Evolutionary conservation across 2,888 invertebrate genomes (phyloP), one percentile per base, ranked within the genome.

Genomic region (Sicus ferrugineus): DNA sequence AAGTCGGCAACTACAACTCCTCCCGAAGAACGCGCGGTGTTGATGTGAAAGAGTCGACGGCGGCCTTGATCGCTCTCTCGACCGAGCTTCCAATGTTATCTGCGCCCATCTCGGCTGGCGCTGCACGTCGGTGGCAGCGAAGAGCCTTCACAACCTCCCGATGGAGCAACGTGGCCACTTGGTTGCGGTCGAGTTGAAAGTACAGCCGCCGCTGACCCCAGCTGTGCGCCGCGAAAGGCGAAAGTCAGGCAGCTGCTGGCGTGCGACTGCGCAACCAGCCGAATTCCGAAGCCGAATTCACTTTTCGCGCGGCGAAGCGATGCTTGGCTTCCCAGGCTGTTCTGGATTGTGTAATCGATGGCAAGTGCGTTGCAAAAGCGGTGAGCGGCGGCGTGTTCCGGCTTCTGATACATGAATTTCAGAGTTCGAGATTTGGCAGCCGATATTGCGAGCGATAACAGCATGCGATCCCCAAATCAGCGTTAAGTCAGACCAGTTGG

Each of bases 341-440:
- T 59, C 59, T 59, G 19, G 59, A 59, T 59, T 58, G 31, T 31
- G 21, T 58, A 30, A 58, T 58, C 21, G 21, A 50, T 58, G 50
- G 50, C 19, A 19, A n/a, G n/a, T 58, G 16, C 58, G 31, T 31
- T 31, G 58, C 56, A n/a, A 14, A 56, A 34, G 34, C 59, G 38
- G 11, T 38, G 59, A 59, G 26, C 38, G 59, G n/a, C 23, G 59
- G 38, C 38, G 38, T 38, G 19, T 59, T 59, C 59, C 59, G 59
- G 34, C 59, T 38, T 26, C 59, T 16, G 21, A 7, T 21, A 34
- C 38, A 59, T 59, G 38, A 38, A 23, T 21, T 16, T 58, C 38
- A 11, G 38, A n/a, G n/a, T n/a, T n/a, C n/a, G n/a, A n/a, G n/a
- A n/a, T n/a, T n/a, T n/a, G n/a, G n/a, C n/a, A n/a, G n/a, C 38